Conservation (phyloP, 1,140 invertebrate species). For the Bathynomus jamesi region DNA sequence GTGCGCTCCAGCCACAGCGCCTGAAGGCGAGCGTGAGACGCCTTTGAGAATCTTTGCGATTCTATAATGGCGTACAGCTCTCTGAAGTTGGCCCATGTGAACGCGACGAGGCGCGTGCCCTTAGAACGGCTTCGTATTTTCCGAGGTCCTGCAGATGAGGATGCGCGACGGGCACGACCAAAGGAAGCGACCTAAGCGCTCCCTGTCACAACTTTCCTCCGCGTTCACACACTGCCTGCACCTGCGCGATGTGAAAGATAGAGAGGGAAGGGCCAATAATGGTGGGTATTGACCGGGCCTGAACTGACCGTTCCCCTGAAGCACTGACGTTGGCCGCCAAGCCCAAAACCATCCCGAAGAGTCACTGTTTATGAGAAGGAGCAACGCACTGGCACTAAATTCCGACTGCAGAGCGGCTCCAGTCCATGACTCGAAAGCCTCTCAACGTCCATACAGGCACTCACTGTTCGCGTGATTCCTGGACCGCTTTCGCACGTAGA, state of each 20-base stretch:
- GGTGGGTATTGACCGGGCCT: constrained; percentile 59
- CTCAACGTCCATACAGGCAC: no score
- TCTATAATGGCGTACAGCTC: constrained; percentile 94
- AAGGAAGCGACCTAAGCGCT: constrained; percentile 86
- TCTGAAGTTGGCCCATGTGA: constrained; percentile 86
- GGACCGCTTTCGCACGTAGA: neutral
- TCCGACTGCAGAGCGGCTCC: no score
- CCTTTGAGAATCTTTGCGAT: constrained; percentile 91
- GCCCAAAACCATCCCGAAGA: constrained; percentile 31
- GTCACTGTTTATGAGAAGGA: constrained; percentile 1
- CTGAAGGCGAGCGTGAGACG: constrained; percentile 86
- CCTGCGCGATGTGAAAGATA: constrained; percentile 89
- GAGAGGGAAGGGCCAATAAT: constrained; percentile 74
- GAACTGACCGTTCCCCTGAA: constrained; percentile 39
- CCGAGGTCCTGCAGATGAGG: constrained; percentile 79
- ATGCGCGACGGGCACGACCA: constrained; percentile 88
- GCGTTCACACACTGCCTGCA: constrained; percentile 96
- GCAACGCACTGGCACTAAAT: neutral
- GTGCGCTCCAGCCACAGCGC: constrained; percentile 92
- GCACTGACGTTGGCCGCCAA: constrained; percentile 34
- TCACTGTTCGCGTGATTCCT: constrained; percentile 1
- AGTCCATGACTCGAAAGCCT: neutral
- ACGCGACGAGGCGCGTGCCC: constrained; percentile 93
- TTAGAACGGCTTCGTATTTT: constrained; percentile 86
- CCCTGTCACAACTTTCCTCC: constrained; percentile 97